phyloP scores from a whole-genome alignment of 2,888 invertebrate species.

The Habrosyne pyritoides region DNA sequence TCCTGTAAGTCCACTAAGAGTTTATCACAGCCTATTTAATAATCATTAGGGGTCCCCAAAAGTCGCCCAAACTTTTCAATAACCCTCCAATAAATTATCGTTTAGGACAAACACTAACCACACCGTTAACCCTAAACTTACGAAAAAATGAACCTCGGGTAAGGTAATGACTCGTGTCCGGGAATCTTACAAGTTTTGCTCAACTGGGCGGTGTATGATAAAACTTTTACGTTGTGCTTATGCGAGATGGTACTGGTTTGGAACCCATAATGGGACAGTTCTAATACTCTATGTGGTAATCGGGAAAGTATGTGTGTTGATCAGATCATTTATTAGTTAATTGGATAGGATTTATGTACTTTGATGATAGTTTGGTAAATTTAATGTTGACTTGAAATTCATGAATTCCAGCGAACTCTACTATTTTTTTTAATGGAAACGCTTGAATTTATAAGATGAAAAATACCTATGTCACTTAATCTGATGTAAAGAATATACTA shows the following conservation, averaged over 20 bases:
- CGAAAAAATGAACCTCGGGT: conserved; percentile 41
- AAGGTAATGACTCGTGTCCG: conserved; percentile 71
- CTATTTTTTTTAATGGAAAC: too few species aligned
- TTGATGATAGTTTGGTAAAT: not conserved
- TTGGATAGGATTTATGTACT: not conserved
- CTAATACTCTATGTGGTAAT: not conserved
- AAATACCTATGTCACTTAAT: too few species aligned
- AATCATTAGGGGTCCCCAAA: not conserved
- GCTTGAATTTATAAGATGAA: too few species aligned
- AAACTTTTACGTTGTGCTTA: conserved; percentile 79
- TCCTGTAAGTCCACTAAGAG: not conserved
- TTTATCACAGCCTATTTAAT: not conserved
- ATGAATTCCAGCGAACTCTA: too few species aligned
- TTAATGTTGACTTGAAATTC: too few species aligned
- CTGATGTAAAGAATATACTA: too few species aligned
- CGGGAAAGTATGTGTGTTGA: not conserved
- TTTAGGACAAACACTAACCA: conserved; percentile 12
- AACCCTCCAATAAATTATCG: conserved; percentile 1
- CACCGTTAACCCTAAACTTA: conserved; percentile 54
- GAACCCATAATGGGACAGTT: conserved; percentile 54
- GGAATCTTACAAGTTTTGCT: conserved; percentile 68
- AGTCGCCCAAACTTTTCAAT: not conserved
- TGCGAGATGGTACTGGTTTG: conserved; percentile 63
- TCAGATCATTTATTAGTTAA: not conserved
- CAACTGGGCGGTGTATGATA: conserved; percentile 67